These are phyloP conservation scores for Lamprotornis superbus DNA, from an alignment of 2,113 vertebrate genomes.

Conservation along the genomic window DNA sequence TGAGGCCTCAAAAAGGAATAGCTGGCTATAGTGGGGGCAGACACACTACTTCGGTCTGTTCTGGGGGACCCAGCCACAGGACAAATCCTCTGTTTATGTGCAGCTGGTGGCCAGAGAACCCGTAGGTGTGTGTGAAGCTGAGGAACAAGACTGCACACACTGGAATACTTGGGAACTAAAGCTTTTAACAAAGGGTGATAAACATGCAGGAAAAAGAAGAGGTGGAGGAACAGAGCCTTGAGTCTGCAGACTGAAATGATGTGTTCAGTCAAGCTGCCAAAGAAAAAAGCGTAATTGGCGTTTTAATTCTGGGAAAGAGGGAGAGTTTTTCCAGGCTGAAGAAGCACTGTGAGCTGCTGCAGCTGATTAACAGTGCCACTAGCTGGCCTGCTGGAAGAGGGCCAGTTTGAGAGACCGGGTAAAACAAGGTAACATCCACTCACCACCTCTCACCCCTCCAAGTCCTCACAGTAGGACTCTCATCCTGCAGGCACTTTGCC, in stretches of 20 bases:
- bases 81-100: not conserved
- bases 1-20: not conserved
- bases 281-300: not conserved
- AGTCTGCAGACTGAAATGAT: not conserved
- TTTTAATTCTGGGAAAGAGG: not conserved
- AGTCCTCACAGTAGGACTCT: not conserved
- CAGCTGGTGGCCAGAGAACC: not conserved
- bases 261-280: not conserved
- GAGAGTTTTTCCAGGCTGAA: not conserved
- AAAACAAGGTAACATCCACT: not conserved
- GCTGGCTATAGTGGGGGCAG: not conserved
- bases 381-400: conserved; percentile 15
- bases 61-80: not conserved
- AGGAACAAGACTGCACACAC: not conserved
- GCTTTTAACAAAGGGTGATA: not conserved
- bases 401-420: not conserved
- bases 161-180: not conserved
- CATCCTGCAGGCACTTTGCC: not conserved
- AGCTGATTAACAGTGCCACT: conserved; percentile 56
- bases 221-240: not conserved
- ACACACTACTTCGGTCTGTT: not conserved
- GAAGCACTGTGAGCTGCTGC: not conserved
- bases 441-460: not conserved
- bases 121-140: not conserved
- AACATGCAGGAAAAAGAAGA: not conserved